A percentile compares a stretch with the other conserved stretches of the same genome.
Conservation (phyloP, 2,113 vertebrate species). For the Notarius lentiginosus region DNA sequence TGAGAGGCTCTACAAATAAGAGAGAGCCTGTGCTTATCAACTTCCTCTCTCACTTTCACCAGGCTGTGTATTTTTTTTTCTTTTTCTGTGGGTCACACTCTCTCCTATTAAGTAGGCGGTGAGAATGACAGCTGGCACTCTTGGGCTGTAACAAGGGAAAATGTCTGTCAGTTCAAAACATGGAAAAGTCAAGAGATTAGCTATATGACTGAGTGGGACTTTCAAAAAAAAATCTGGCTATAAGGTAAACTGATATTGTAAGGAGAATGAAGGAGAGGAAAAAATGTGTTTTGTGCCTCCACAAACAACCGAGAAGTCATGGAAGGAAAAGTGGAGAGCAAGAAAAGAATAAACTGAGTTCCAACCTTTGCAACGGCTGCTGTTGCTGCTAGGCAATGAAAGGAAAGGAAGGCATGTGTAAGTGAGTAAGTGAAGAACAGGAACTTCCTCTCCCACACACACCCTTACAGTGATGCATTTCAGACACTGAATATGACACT, state of each 20-base stretch:
- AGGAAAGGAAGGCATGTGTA: constrained; percentile 49
- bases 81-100: constrained; percentile 38
- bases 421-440: constrained; percentile 48
- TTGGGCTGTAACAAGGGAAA: constrained; percentile 41
- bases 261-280: constrained; percentile 43
- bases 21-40: constrained; percentile 68
- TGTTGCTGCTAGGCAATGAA: constrained; percentile 22
- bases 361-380: neutral
- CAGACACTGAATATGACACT: constrained; percentile 46
- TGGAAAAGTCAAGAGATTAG: constrained; percentile 73
- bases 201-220: constrained; percentile 54
- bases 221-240: constrained; percentile 74
- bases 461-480: neutral
- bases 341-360: constrained; percentile 19
- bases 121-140: constrained; percentile 70
- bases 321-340: constrained; percentile 18
- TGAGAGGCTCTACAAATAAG: constrained; percentile 73
- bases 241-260: constrained; percentile 72
- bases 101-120: constrained; percentile 60
- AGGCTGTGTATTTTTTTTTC: constrained; percentile 1
- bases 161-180: constrained; percentile 69
- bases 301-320: constrained; percentile 29
- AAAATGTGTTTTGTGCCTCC: constrained; percentile 48
- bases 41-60: constrained; percentile 60
- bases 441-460: constrained; percentile 43